A percentile compares a stretch with the other conserved stretches of the same genome.
Conservation (phyloP, 2,113 vertebrate species). For the Struthidea cinerea region DNA sequence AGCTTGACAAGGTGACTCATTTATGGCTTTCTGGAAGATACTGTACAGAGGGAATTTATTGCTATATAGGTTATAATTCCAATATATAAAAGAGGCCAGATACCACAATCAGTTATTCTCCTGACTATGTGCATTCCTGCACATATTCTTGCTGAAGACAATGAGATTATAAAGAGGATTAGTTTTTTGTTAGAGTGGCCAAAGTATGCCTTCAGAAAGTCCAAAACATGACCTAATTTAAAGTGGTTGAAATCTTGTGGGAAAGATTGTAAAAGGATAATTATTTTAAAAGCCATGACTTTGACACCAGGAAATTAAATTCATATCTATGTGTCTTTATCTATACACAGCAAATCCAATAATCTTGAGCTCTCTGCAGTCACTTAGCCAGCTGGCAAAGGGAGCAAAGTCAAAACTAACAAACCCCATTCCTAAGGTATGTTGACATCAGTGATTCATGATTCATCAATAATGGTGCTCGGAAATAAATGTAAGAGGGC, state of each 20-base stretch:
- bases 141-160: conserved; percentile 23
- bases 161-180: conserved; percentile 27
- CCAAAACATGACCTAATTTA: conserved; percentile 60
- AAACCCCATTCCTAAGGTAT: conserved; percentile 42
- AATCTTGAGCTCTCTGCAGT: conserved; percentile 51
- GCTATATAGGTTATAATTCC: neutral
- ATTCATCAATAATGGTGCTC: conserved; percentile 52
- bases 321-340: conserved; percentile 64
- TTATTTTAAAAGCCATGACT: conserved; percentile 61
- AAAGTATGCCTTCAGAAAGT: conserved; percentile 17
- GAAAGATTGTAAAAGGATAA: conserved; percentile 53
- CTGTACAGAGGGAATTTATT: conserved; percentile 22
- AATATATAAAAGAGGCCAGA: conserved; percentile 5
- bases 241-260: conserved; percentile 39
- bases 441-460: conserved; percentile 54
- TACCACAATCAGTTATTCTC: neutral
- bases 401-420: conserved; percentile 49
- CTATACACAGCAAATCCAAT: conserved; percentile 61
- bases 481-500: conserved; percentile 45
- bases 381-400: conserved; percentile 62
- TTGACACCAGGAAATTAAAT: conserved; percentile 69
- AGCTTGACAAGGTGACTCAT: conserved; percentile 51
- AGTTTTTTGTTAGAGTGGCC: conserved; percentile 16
- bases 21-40: conserved; percentile 34
- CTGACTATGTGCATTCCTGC: conserved; percentile 2